Percentiles rank a stretch among this genome's conserved stretches.
Conservation (phyloP, 2,113 vertebrate species). For the Furnarius figulus region DNA sequence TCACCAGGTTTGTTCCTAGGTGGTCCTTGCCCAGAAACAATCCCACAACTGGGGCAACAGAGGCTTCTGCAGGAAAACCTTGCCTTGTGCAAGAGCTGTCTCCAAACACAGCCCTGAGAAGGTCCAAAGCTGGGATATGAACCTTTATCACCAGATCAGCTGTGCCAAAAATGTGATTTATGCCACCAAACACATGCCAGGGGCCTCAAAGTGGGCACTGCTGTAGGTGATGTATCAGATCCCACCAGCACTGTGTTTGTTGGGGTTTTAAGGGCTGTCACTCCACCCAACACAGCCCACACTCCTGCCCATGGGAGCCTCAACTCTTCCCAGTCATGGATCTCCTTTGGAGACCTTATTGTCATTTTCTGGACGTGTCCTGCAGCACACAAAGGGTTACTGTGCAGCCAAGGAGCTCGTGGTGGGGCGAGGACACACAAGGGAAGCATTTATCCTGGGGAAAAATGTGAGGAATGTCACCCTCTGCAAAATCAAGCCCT, state of each 20-base stretch:
- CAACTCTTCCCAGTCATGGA: fast-evolving
- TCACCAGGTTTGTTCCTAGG: neutral
- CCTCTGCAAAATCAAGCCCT: slow-evolving; percentile 19
- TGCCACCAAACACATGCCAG: fast-evolving
- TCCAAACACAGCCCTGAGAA: neutral
- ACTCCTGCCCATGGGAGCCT: neutral
- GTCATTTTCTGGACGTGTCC: neutral
- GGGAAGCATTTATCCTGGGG: neutral
- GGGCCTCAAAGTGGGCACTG: neutral
- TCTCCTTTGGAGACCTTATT: neutral
- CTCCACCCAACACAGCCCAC: neutral
- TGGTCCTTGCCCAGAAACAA: neutral
- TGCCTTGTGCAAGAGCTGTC: neutral
- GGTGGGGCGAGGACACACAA: neutral
- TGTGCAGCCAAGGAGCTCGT: neutral
- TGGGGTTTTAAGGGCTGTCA: neutral
- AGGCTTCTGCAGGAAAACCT: neutral
- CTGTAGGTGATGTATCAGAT: neutral
- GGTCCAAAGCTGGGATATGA: neutral
- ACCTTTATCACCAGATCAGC: neutral
- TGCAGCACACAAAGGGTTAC: slow-evolving; percentile 1
- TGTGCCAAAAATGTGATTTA: neutral
- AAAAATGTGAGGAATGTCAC: slow-evolving; percentile 46
- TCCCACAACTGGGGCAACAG: neutral
- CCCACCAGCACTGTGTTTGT: neutral